Evolutionary conservation across 2,888 invertebrate genomes (phyloP), one percentile per base, ranked within the genome.

Genomic region (Actias luna): DNA sequence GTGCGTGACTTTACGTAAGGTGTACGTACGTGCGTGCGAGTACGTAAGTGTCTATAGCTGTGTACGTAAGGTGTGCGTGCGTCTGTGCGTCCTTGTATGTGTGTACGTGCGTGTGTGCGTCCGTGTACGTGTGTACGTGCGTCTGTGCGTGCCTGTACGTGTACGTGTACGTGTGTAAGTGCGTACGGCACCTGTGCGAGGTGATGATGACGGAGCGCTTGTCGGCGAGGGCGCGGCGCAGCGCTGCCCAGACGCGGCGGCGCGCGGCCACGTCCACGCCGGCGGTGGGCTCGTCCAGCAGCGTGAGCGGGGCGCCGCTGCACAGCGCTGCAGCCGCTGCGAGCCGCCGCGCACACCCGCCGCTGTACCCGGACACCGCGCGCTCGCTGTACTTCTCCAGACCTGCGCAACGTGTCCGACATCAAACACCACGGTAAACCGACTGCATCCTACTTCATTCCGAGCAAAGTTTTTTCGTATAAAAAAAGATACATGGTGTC

Each of bases 251-350:
- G 46, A 96, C 85, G 58, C 94, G 93, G 36, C 95, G 86, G 58
- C 95, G 83, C 14, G 95, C 95, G 42, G 93, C 93, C 27, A 95
- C 95, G 91, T 96, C 96, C 0, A 96, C 95, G 1, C 95, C 95
- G 3, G 95, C 93, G 1, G 95, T 95, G 22, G 96, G 96, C 83
- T 96, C 96, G 85, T 96, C 96, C 69, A 97, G 86, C 66, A 97
- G 93, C 33, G 96, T 94, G 39, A 96, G 25, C 94, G 95, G 59
- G 68, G 94, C 93, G 27, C 95, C 95, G 1, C 67, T 63, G 39
- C 69, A 67, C 63, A 83, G 67, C 46, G 79, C 79, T 0, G 71
- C 73, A 2, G 77, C 79, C 1, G 78, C 70, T 3, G 76, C 76
- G 52, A 84, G 74, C 57, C 96, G 94, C 67, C 97, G 93, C 36